Percentiles rank a stretch among this genome's conserved stretches.
Evolutionary conservation across 2,797 vertebrate genomes (phyloP).

Genomic region (Catharus ustulatus): DNA sequence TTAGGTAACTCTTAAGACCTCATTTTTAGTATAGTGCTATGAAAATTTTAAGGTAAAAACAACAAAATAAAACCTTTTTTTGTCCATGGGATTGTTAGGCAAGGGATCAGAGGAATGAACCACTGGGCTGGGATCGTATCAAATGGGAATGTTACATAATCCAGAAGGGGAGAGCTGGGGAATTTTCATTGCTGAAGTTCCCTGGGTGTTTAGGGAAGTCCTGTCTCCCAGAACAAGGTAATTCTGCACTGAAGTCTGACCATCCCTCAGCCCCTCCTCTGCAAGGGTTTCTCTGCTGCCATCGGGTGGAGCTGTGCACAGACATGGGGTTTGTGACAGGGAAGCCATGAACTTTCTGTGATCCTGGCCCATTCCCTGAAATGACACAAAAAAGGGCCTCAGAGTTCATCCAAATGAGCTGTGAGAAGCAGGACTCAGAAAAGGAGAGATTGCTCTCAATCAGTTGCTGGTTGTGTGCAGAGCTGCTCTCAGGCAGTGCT

Average conservation of each 20-base stretch:
- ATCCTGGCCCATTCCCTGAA: not conserved
- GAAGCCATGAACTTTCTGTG: not conserved
- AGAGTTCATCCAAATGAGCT: not conserved
- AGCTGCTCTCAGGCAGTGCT: not conserved
- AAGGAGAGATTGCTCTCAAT: not conserved
- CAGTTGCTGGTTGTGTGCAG: not conserved
- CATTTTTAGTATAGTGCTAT: not conserved
- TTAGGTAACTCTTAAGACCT: not conserved
- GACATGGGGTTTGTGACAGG: not conserved
- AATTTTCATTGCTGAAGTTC: not conserved
- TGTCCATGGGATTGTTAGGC: not conserved
- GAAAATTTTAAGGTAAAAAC: not conserved
- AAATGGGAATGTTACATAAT: not conserved
- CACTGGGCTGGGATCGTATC: not conserved
- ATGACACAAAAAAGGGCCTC: not conserved
- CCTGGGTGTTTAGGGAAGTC: not conserved
- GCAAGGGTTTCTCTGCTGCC: not conserved
- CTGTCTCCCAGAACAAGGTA: not conserved
- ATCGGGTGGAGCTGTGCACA: not conserved
- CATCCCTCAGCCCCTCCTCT: not conserved
- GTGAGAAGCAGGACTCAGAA: not conserved
- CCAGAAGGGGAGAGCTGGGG: not conserved
- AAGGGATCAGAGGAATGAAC: not conserved
- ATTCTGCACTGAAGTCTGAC: not conserved
- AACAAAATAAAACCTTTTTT: not conserved